Conservation (phyloP, 1,140 invertebrate genomes). For the Drosophila subobscura region DNA sequence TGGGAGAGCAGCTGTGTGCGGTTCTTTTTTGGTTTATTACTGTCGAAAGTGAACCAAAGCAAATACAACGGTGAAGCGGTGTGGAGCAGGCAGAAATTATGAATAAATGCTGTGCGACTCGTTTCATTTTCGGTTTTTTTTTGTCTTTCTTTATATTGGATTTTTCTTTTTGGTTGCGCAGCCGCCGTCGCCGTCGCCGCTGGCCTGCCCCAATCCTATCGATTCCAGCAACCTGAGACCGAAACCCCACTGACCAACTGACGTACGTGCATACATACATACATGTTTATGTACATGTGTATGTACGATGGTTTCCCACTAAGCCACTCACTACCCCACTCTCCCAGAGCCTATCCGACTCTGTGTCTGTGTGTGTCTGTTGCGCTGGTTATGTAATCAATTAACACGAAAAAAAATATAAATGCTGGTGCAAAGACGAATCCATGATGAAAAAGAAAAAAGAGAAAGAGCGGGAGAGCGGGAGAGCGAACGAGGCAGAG, state of each 20-base stretch:
- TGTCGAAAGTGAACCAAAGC: slow-evolving; percentile 5
- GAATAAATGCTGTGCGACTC: slow-evolving; percentile 63
- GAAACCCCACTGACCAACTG: slow-evolving; percentile 49
- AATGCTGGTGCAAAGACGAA: slow-evolving; percentile 38
- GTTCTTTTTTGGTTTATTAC: slow-evolving; percentile 11
- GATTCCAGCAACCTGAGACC: slow-evolving; percentile 49
- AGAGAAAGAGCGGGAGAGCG: not conserved
- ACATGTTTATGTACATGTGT: no score
- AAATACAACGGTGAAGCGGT: not conserved
- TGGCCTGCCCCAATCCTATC: slow-evolving; percentile 38
- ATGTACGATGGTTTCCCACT: not conserved
- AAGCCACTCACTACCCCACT: slow-evolving; percentile 26
- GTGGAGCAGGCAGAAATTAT: slow-evolving; percentile 39
- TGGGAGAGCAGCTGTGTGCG: not conserved
- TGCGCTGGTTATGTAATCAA: slow-evolving; percentile 72
- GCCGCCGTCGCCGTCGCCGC: slow-evolving; percentile 20
- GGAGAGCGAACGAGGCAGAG: slow-evolving; percentile 2
- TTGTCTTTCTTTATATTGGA: slow-evolving; percentile 7
- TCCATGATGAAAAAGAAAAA: slow-evolving; percentile 8
- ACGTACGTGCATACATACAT: no score
- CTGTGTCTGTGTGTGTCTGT: slow-evolving; percentile 4
- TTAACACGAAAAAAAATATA: slow-evolving; percentile 67
- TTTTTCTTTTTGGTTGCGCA: slow-evolving; percentile 46
- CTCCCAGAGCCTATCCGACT: slow-evolving; percentile 5
- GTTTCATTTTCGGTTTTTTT: slow-evolving; percentile 53